A percentile compares a stretch with the other conserved stretches of the same genome.
Conservation (phyloP, 2,888 invertebrate genomes). For the Drosophila trichaetosa region DNA sequence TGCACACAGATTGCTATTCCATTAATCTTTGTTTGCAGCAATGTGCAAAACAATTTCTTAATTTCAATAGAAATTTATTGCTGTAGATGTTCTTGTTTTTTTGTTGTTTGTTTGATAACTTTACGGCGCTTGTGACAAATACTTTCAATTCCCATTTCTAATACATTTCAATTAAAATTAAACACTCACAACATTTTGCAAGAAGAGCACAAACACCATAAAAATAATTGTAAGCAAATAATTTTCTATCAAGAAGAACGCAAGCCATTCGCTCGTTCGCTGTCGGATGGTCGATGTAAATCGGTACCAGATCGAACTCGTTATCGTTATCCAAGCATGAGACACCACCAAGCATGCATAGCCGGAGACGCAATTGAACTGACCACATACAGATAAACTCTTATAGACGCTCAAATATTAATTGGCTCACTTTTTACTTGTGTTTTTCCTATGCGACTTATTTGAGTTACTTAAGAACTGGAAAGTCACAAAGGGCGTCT, state of each 20-base stretch:
- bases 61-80: slow-evolving; percentile 55
- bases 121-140: slow-evolving; percentile 23
- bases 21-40: slow-evolving; percentile 7
- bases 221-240: slow-evolving; percentile 72
- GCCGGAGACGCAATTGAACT: slow-evolving; percentile 58
- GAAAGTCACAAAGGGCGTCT: slow-evolving; percentile 31
- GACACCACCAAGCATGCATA: slow-evolving; percentile 45
- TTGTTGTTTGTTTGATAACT: slow-evolving; percentile 4
- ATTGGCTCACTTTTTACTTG: slow-evolving; percentile 56
- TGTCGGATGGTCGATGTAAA: slow-evolving; percentile 41
- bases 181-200: slow-evolving; percentile 48
- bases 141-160: slow-evolving; percentile 55
- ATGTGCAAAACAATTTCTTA: slow-evolving; percentile 22
- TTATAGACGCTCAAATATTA: slow-evolving; percentile 43
- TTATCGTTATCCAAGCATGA: slow-evolving; percentile 71
- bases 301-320: slow-evolving; percentile 75
- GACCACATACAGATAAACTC: slow-evolving; percentile 55
- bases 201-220: slow-evolving; percentile 33
- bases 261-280: slow-evolving; percentile 6
- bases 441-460: slow-evolving; percentile 24
- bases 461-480: slow-evolving; percentile 49
- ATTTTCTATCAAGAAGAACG: slow-evolving; percentile 70
- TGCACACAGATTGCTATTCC: background rate
- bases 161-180: slow-evolving; percentile 70
- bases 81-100: slow-evolving; percentile 7